phyloP scores from a whole-genome alignment of 2,888 invertebrate species.

The Eumerus sabulonum region DNA sequence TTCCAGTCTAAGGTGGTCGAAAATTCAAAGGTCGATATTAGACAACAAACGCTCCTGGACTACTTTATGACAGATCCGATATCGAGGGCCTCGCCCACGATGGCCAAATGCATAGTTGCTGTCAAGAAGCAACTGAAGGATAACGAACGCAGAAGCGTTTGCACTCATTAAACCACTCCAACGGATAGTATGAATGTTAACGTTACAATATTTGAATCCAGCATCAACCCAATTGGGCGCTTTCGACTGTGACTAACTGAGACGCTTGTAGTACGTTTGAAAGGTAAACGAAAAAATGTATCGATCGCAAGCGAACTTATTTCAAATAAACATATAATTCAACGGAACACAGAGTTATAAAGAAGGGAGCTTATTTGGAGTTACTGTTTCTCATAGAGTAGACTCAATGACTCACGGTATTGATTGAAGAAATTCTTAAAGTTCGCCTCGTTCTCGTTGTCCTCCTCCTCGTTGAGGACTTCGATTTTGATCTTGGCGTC shows the following conservation, averaged over 20 bases:
- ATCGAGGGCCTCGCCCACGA: constrained; percentile 97
- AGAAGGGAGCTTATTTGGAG: background rate
- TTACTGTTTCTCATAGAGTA: constrained; percentile 72
- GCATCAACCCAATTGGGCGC: constrained; percentile 28
- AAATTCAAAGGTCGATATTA: constrained; percentile 84
- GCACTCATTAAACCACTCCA: constrained; percentile 37
- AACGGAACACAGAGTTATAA: constrained; percentile 19
- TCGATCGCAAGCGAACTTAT: constrained; percentile 33
- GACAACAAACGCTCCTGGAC: constrained; percentile 88
- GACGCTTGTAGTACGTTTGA: constrained; percentile 58
- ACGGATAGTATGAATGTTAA: constrained; percentile 18
- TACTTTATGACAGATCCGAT: constrained; percentile 98
- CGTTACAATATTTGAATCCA: constrained; percentile 47
- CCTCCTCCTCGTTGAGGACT: constrained; percentile 59
- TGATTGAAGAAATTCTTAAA: constrained; percentile 72
- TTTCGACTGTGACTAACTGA: constrained; percentile 44
- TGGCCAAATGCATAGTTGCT: constrained; percentile 98
- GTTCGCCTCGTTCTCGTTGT: constrained; percentile 71
- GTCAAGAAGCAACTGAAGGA: constrained; percentile 82
- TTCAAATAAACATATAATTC: constrained; percentile 48
- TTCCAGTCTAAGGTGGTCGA: constrained; percentile 79
- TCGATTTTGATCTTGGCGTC: constrained; percentile 67
- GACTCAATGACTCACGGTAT: constrained; percentile 70
- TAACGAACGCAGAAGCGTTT: constrained; percentile 43
- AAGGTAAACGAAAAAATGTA: constrained; percentile 14